Conservation (phyloP, 2,888 invertebrate genomes). For the Melanostoma mellinum region DNA sequence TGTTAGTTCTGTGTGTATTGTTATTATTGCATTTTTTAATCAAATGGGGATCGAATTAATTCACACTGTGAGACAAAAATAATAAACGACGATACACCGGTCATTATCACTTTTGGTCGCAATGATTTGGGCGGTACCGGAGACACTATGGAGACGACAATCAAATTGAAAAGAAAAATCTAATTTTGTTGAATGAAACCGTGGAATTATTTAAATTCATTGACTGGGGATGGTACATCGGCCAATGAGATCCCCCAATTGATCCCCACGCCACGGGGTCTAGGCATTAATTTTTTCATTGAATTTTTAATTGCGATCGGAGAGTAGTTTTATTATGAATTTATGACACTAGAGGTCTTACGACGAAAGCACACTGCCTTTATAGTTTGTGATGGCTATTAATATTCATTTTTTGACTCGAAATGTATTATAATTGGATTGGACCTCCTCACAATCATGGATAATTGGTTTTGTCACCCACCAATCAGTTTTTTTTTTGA, state of each 20-base stretch:
- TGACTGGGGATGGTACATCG: conserved; percentile 21
- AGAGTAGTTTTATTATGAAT: conserved; percentile 45
- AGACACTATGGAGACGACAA: conserved; percentile 70
- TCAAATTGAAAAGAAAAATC: conserved; percentile 51
- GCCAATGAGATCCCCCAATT: conserved; percentile 48
- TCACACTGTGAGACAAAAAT: conserved; percentile 64
- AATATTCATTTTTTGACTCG: conserved; percentile 51
- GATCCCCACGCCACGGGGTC: conserved; percentile 46
- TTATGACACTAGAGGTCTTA: conserved; percentile 53
- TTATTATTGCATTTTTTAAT: conserved; percentile 37
- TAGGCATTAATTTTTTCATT: conserved; percentile 30
- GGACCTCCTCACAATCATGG: conserved; percentile 48
- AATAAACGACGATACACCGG: conserved; percentile 66
- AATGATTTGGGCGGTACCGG: conserved; percentile 68
- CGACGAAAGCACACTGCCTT: conserved; percentile 53
- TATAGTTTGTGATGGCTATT: conserved; percentile 67
- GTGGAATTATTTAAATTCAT: conserved; percentile 63
- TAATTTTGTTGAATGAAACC: conserved; percentile 55
- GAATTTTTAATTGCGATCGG: conserved; percentile 62
- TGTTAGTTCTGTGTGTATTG: conserved; percentile 56
- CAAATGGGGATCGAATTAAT: conserved; percentile 64
- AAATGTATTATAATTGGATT: conserved; percentile 43
- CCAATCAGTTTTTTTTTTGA: conserved; percentile 10
- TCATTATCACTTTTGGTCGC: conserved; percentile 70
- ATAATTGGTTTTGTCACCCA: conserved; percentile 67